Evolutionary conservation across 64 coral and sea anemone species (phyloP).

Genomic region (Cladopsammia gracilis): DNA sequence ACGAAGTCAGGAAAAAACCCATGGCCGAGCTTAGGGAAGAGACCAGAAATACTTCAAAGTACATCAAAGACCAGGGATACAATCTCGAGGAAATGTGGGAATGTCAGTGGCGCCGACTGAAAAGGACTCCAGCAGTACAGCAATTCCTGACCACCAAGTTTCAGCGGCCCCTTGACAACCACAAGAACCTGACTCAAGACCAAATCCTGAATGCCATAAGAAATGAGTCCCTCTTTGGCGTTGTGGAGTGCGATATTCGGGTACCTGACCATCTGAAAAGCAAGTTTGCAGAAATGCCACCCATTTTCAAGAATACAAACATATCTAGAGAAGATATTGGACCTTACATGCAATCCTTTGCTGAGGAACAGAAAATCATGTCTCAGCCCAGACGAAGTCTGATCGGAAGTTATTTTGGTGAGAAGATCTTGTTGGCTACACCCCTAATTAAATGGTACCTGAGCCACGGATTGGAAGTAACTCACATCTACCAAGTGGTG

Average conservation of each 20-base stretch:
- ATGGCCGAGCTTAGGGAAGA: slow-evolving; percentile 41
- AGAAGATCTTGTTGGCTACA: no score
- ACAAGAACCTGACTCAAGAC: not conserved
- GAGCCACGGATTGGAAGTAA: no score
- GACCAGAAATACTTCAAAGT: slow-evolving; percentile 38
- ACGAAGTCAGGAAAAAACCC: slow-evolving; percentile 1
- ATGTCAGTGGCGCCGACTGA: no score
- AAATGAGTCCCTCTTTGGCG: not conserved
- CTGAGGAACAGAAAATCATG: not conserved
- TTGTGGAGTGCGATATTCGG: slow-evolving; percentile 19
- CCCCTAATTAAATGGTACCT: no score
- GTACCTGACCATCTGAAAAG: not conserved
- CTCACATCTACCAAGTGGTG: no score
- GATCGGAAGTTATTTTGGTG: no score
- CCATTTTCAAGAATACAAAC: slow-evolving; percentile 68
- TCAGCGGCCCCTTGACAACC: slow-evolving; percentile 6
- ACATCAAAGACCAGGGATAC: slow-evolving; percentile 32
- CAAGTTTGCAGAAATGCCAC: slow-evolving; percentile 59
- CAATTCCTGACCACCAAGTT: slow-evolving; percentile 23
- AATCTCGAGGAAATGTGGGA: slow-evolving; percentile 20
- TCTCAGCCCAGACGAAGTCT: no score
- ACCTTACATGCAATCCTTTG: slow-evolving; percentile 43
- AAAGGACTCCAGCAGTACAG: no score
- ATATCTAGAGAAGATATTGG: slow-evolving; percentile 63
- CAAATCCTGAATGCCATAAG: not conserved